A percentile compares a stretch with the other conserved stretches of the same genome.
phyloP scores from a whole-genome alignment of 1,140 invertebrate genomes.

The Euwallacea similis region DNA sequence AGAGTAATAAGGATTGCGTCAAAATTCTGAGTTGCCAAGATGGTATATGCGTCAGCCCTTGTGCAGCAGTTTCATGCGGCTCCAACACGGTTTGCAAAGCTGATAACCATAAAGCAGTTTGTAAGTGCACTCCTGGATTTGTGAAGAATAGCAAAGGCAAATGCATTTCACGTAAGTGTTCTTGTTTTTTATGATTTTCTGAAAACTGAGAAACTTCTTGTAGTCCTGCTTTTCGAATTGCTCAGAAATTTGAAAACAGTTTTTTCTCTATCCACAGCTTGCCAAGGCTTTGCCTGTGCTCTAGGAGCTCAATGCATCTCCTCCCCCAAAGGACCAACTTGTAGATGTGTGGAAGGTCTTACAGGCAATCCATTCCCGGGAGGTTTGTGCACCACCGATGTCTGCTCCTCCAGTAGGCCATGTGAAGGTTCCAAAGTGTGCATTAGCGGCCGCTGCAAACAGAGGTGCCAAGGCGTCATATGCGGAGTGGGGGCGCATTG shows the following conservation, averaged over 20 bases:
- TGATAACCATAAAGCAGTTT: slow-evolving; percentile 86
- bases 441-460: slow-evolving; percentile 79
- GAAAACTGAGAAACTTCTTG: no score
- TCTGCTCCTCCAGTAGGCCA: slow-evolving; percentile 74
- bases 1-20: slow-evolving; percentile 74
- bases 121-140: slow-evolving; percentile 81
- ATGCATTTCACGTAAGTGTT: slow-evolving; percentile 73
- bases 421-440: slow-evolving; percentile 80
- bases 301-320: slow-evolving; percentile 84
- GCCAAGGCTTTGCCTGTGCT: slow-evolving; percentile 78
- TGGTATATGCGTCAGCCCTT: slow-evolving; percentile 80
- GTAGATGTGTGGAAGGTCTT: slow-evolving; percentile 82
- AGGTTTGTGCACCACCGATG: slow-evolving; percentile 75
- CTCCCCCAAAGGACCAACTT: slow-evolving; percentile 81
- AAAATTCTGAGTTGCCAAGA: slow-evolving; percentile 76
- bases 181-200: neutral
- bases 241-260: no score
- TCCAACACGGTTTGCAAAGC: slow-evolving; percentile 84
- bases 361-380: slow-evolving; percentile 90
- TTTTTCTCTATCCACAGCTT: slow-evolving; percentile 58
- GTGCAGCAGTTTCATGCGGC: slow-evolving; percentile 75
- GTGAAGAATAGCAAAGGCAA: slow-evolving; percentile 73
- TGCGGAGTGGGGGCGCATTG: slow-evolving; percentile 84
- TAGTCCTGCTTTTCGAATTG: no score
- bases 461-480: slow-evolving; percentile 79